Evolutionary conservation across 2,797 vertebrate genomes (phyloP).

Genomic region (Arnoldichthys spilopterus): DNA sequence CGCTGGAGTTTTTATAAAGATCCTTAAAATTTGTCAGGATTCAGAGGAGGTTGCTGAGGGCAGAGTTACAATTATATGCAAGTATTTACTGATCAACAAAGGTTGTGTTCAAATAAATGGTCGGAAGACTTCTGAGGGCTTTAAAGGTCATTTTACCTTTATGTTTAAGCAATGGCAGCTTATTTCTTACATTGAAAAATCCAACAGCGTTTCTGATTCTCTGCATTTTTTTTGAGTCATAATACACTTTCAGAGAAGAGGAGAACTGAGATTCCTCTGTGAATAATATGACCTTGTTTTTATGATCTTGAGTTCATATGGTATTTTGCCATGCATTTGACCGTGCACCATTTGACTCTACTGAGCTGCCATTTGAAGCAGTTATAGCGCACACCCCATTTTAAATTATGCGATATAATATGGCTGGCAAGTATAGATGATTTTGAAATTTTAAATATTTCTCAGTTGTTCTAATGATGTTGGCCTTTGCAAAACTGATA

Average conservation of each 20-base stretch:
- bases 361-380: not conserved
- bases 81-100: not conserved
- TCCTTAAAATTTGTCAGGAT: not conserved
- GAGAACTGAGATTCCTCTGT: slow-evolving; percentile 12
- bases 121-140: not conserved
- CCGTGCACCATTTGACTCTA: too few species aligned
- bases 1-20: not conserved
- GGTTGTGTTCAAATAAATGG: not conserved
- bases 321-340: too few species aligned
- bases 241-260: slow-evolving; percentile 12
- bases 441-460: too few species aligned
- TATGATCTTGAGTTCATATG: too few species aligned
- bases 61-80: not conserved
- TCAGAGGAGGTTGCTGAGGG: not conserved
- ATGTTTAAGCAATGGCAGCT: not conserved
- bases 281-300: slow-evolving; percentile 22
- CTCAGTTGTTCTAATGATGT: not conserved
- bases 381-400: not conserved
- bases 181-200: not conserved
- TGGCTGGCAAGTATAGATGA: too few species aligned
- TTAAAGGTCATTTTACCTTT: not conserved
- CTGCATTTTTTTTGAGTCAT: not conserved
- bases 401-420: not conserved
- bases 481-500: not conserved
- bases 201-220: not conserved